A percentile compares a stretch with the other conserved stretches of the same genome.
phyloP scores from a whole-genome alignment of 2,113 vertebrate genomes.

The Equus quagga region DNA sequence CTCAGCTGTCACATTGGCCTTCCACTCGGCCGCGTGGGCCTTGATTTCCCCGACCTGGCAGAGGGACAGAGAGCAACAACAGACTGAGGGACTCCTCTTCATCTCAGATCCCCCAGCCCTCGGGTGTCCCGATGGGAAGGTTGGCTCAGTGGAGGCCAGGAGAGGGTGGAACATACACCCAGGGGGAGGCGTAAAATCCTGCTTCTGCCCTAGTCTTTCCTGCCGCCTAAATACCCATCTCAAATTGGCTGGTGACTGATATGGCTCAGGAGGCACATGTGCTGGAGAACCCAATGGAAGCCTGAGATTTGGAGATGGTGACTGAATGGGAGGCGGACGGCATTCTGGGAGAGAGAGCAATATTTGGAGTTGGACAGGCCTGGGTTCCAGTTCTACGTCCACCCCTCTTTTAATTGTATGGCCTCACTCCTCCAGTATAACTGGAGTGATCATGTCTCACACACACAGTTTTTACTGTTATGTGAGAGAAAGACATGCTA shows the following conservation, averaged over 20 bases:
- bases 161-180: accelerated
- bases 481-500: not conserved
- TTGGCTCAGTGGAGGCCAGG: accelerated
- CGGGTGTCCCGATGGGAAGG: accelerated
- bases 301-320: not conserved
- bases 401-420: too few species aligned
- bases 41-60: slow-evolving; percentile 96
- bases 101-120: accelerated
- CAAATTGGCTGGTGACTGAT: accelerated
- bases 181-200: too few species aligned
- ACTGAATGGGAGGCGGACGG: accelerated
- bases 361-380: not conserved
- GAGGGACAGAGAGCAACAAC: slow-evolving; percentile 3
- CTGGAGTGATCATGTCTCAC: not conserved
- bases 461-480: not conserved
- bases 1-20: slow-evolving; percentile 97
- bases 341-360: not conserved
- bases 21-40: slow-evolving; percentile 98
- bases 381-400: not conserved
- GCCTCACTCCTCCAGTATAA: not conserved
- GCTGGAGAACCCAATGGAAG: not conserved
- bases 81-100: not conserved
- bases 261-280: not conserved
- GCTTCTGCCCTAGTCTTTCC: not conserved
- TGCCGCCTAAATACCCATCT: not conserved